Percentiles rank a stretch among this genome's conserved stretches.
Evolutionary conservation across 2,888 invertebrate genomes (phyloP).

Genomic region (Emesis furor): DNA sequence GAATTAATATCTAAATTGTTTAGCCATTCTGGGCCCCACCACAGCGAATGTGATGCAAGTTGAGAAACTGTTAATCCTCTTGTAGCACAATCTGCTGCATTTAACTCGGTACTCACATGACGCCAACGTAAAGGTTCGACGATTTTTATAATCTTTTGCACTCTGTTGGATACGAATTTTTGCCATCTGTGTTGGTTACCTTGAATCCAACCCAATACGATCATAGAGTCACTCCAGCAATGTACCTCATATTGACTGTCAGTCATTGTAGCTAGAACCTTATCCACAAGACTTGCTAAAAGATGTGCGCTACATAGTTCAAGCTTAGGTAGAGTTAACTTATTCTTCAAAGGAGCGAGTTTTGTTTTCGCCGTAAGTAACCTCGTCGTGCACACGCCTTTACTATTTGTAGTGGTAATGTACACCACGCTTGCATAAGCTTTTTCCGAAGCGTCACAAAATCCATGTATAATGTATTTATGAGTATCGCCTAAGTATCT

Average conservation of each 20-base stretch:
- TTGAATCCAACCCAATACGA: conserved; percentile 28
- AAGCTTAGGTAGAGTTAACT: conserved; percentile 35
- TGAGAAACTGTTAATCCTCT: conserved; percentile 32
- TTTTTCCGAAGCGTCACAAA: conserved; percentile 58
- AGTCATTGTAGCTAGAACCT: conserved; percentile 29
- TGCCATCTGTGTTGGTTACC: conserved; percentile 30
- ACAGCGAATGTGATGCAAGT: neutral
- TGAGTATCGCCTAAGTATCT: neutral
- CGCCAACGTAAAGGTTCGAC: conserved; percentile 32
- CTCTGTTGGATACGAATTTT: conserved; percentile 39
- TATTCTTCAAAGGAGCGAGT: conserved; percentile 44
- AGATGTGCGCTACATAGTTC: conserved; percentile 42
- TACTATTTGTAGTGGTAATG: conserved; percentile 38
- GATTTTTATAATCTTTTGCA: conserved; percentile 30
- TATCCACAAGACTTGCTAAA: neutral
- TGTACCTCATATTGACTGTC: conserved; percentile 31
- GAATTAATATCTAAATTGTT: conserved; percentile 6
- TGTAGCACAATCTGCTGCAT: conserved; percentile 42
- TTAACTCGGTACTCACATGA: conserved; percentile 29
- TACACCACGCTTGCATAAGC: conserved; percentile 48
- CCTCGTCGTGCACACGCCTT: conserved; percentile 44
- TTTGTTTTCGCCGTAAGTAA: conserved; percentile 46
- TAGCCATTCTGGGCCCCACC: conserved; percentile 43
- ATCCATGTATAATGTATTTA: conserved; percentile 47
- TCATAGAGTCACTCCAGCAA: conserved; percentile 35